Conservation (phyloP, 35 echinoderm and acorn worm species). For the Holothuria glaberrima region DNA sequence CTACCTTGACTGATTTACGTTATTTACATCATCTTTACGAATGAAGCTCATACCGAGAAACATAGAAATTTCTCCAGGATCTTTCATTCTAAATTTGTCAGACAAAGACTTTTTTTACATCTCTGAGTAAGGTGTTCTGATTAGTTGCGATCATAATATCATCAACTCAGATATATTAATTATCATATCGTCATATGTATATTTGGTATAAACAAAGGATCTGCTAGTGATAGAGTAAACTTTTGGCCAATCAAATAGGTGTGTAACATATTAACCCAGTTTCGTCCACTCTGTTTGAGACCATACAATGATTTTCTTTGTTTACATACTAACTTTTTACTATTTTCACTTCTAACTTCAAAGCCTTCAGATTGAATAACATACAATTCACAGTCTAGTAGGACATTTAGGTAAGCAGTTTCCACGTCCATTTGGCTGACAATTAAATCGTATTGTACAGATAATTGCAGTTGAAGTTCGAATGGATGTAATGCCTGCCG, state of each 20-base stretch:
- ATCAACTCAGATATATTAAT: conserved; percentile 50
- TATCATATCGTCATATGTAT: not conserved
- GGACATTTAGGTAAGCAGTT: no score
- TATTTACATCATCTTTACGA: not conserved
- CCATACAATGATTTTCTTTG: conserved; percentile 69
- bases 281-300: conserved; percentile 67
- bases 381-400: conserved; percentile 64
- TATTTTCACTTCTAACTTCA: conserved; percentile 16
- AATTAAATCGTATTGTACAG: no score
- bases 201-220: conserved; percentile 23
- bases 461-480: no score
- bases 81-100: conserved; percentile 45
- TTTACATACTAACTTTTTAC: conserved; percentile 67
- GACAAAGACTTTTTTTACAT: not conserved
- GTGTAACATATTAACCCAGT: conserved; percentile 66
- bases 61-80: conserved; percentile 39
- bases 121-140: not conserved
- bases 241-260: conserved; percentile 39
- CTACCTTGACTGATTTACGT: no score
- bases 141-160: conserved; percentile 26
- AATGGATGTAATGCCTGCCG: no score
- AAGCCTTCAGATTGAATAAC: conserved; percentile 51
- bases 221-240: conserved; percentile 33
- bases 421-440: no score
- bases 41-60: conserved; percentile 66